phyloP scores from a whole-genome alignment of 2,888 invertebrate genomes.

The Eledona agricola region DNA sequence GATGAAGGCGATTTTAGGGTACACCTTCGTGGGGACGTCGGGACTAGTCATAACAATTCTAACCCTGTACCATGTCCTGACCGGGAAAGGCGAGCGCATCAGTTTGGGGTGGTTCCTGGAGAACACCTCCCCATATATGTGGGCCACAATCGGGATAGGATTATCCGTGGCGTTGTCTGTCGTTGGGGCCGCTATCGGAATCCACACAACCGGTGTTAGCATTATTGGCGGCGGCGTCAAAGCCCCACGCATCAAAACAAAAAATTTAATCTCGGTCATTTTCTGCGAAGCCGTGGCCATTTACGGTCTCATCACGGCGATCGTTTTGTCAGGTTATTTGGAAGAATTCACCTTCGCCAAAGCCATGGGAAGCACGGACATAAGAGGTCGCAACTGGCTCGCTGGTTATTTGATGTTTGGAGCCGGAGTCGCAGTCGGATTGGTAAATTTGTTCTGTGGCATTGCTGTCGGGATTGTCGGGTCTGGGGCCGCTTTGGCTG shows the following conservation, averaged over 20 bases:
- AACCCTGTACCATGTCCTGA: constrained; percentile 75
- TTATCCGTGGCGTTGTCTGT: constrained; percentile 94
- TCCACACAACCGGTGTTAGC: constrained; percentile 95
- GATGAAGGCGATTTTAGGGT: constrained; percentile 56
- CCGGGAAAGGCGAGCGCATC: constrained; percentile 86
- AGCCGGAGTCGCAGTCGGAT: constrained; percentile 92
- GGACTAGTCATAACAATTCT: constrained; percentile 57
- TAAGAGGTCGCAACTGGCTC: constrained; percentile 75
- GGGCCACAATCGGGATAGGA: constrained; percentile 94
- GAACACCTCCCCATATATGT: constrained; percentile 94
- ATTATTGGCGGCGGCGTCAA: constrained; percentile 98
- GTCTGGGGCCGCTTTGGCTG: constrained; percentile 96
- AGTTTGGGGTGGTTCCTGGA: constrained; percentile 92
- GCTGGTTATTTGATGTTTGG: constrained; percentile 96
- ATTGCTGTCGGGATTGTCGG: constrained; percentile 98
- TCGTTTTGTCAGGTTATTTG: constrained; percentile 87
- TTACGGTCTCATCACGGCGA: constrained; percentile 98
- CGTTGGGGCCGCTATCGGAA: constrained; percentile 94
- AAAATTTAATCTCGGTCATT: constrained; percentile 99
- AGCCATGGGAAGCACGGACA: constrained; percentile 53
- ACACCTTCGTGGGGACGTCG: constrained; percentile 58
- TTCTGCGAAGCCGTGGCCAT: constrained; percentile 99
- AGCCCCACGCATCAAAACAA: constrained; percentile 98
- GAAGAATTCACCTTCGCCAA: constrained; percentile 64
- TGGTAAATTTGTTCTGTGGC: constrained; percentile 96